Evolutionary conservation across 2,888 invertebrate species (phyloP), one percentile per base, ranked within the genome.

Genomic region (Sepioteuthis lessoniana): DNA sequence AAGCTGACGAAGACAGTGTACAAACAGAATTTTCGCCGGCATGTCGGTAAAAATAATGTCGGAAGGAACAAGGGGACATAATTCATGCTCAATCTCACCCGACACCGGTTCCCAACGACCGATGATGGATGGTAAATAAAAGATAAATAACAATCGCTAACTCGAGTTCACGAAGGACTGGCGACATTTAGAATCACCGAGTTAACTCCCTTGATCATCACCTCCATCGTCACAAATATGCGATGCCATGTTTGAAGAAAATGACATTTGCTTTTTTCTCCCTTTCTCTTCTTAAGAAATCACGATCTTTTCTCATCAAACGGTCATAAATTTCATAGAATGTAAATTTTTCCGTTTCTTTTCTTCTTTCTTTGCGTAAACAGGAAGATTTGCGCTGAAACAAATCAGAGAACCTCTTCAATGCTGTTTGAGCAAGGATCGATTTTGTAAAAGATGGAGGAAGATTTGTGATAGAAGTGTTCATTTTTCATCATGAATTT

Each of bases 31-130:
- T 76, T 76, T 76, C 76, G 76, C 76, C 76, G n/a, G 76, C 16
- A 76, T 76, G 76, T 76, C 76, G n/a, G 76, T 76, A 76, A 76
- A 55, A 76, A 76, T 76, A 76, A 76, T 76, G 76, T 76, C n/a
- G 16, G 76, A 76, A 35, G 76, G n/a, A 76, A 76, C 76, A 76
- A 35, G 76, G 76, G 35, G 76, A 76, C 76, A 76, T 76, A 76
- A 76, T 76, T 76, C 76, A 76, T 76, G 76, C 19, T 76, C 76
- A 76, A 76, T 76, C 76, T 76, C 76, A 10, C 35, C n/a, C 76
- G 76, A n/a, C n/a, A 76, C 76, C 76, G 76, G n/a, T 19, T n/a
- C 35, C 76, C 76, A n/a, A 76, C 76, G 76, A 76, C 35, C n/a
- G 16, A 76, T 76, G 76, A 76, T 76, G 76, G 76, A 76, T 76